A percentile compares a stretch with the other conserved stretches of the same genome.
Conservation (phyloP, 1,140 invertebrate species). For the Drosophila repletoides region DNA sequence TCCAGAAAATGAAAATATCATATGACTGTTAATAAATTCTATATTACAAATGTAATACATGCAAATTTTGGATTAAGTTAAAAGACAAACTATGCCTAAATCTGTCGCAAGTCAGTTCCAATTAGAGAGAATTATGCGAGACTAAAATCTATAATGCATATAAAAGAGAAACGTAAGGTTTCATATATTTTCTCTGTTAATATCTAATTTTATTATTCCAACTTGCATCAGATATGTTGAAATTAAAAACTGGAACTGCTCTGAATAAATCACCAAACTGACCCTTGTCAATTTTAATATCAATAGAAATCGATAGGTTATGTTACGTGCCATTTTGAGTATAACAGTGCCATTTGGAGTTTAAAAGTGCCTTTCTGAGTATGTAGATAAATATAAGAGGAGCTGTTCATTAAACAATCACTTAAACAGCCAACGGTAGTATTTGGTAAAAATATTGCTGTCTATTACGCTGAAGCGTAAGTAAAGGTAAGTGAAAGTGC, state of each 20-base stretch:
- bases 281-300: neutral
- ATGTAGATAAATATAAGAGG: slow-evolving; percentile 22
- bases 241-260: neutral
- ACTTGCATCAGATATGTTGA: no score
- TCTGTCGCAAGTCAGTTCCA: no score
- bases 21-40: no score
- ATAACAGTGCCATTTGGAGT: slow-evolving; percentile 13
- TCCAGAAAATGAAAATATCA: no score
- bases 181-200: no score
- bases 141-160: no score
- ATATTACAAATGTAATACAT: no score
- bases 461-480: neutral
- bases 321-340: neutral
- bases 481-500: neutral
- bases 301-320: neutral
- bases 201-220: no score
- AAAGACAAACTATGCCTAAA: no score
- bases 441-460: neutral
- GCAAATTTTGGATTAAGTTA: no score
- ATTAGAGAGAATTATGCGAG: no score
- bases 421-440: neutral
- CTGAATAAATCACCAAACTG: neutral
- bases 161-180: no score
- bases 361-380: neutral
- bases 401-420: slow-evolving; percentile 9